Base-by-base conservation (phyloP, 2,113 vertebrate species). In the Peromyscus californicus region DNA sequence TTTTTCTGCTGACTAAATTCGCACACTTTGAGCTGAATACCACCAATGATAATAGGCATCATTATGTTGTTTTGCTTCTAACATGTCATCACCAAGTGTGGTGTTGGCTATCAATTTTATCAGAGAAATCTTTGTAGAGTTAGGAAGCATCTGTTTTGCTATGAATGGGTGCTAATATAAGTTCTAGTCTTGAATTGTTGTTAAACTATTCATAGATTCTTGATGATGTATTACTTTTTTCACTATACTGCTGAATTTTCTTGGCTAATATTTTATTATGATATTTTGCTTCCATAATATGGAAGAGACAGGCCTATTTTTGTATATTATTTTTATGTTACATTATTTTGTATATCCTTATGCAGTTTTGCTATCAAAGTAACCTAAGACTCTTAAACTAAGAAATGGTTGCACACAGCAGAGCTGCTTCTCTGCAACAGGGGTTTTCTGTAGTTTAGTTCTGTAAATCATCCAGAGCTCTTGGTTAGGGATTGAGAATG, bases 291-390 rank as follows among this genome's bases (percentile, higher is more conserved):
- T 89, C 70, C 57, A 61, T 54, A 39, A 42, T 83, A 48, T n/a
- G 79, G 94, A 88, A 42, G 72, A 75, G 51, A 51, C 72, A 59
- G 69, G 26, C 51, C 93, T 87, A 48, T 74, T 96, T 96, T 90
- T 74, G 74, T 83, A 33, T 67, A 83, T 78, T 93, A 76, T 45
- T 94, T 59, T 59, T 59, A 19, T 59, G 19, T 59, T 59, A 59
- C 15, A 59, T 59, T 59, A 59, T 59, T 59, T 59, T 59, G 57
- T 59, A 59, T 93, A n/a, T 79, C 36, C 31, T 72, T 90, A 8
- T 96, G 74, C 94, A 48, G 11, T 92, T 97, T 96, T 78, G 21
- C 69, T 94, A 65, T 75, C 57, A 57, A 82, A 89, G 26, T 92
- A 87, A 87, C 57, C 82, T 70, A 29, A 96, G 67, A 74, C 48